Base-by-base conservation (phyloP, 1,140 invertebrate species). In the Drosophila mauritiana region DNA sequence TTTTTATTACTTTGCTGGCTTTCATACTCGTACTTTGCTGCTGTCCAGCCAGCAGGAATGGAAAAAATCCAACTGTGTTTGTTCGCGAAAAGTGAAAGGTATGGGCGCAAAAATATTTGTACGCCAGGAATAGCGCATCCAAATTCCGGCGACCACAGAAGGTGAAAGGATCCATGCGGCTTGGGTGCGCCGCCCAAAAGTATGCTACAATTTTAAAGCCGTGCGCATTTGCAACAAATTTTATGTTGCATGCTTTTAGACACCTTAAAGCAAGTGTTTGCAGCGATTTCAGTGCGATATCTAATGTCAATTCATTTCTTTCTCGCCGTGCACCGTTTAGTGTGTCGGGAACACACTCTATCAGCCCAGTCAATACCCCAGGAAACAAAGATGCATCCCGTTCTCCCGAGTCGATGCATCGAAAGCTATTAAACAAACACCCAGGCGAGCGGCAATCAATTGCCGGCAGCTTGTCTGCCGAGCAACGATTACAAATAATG, bases 391-490 rank as follows among this genome's bases (percentile, higher is more conserved):
- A 36, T 57, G 64, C 64, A 56, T 11, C 67, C 12, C 15, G 15
- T 5, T 39, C 17, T 45, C 39, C 17, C 13, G 17, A 12, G 34
- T 37, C 11, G 36, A 49, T 12, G 31, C 51, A 53, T 55, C 22
- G 46, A 52, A 64, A 75, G 56, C 55, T 73, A 67, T 61, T 65
- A 65, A 65, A 62, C 80, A 83, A 78, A 75, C 59, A 57, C 10
- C 42, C 8, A 36, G 36, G 22, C 45, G 64, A 20, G 56, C 57
- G 31, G 56, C 89, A 83, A 80, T 83, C 83, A 89, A 88, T 88
- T 88, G 72, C 56, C 67, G 74, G 22, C 83, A 75, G 80, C 62
- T 76, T 69, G 82, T 70, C 78, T 80, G 70, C 62, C 45, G 53
- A 22, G 55, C 31, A 74, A 64, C 54, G 63, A 80, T 78, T 67